Conservation (phyloP, 2,888 invertebrate species). For the Melipona bicolor region DNA sequence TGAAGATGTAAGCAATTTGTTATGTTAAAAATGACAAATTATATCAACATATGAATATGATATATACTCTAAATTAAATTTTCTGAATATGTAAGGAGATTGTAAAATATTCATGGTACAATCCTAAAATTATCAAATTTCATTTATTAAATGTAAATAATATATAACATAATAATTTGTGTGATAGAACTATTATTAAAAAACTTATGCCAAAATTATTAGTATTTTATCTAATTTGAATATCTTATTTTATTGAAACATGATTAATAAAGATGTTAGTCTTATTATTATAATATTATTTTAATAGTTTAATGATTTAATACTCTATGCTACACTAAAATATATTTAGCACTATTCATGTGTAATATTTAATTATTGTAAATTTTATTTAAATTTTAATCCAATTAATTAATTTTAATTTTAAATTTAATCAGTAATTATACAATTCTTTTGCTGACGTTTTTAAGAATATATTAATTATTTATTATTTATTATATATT, state of each 20-base stretch:
- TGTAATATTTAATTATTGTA: not conserved
- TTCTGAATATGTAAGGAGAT: conserved; percentile 24
- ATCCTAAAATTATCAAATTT: conserved; percentile 31
- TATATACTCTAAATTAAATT: not conserved
- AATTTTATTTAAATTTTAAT: conserved; percentile 55
- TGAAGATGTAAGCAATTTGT: conserved; percentile 92
- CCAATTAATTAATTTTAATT: too few species aligned
- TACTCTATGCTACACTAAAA: not conserved
- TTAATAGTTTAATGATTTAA: conserved; percentile 52
- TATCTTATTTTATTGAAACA: conserved; percentile 69
- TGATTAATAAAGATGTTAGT: conserved; percentile 65
- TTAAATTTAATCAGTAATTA: conserved; percentile 62
- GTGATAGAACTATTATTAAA: conserved; percentile 11
- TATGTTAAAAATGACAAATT: conserved; percentile 18
- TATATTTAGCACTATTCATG: conserved; percentile 24
- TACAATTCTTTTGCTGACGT: conserved; percentile 49
- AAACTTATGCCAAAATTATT: conserved; percentile 46
- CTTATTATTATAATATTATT: too few species aligned
- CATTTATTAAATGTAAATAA: conserved; percentile 26
- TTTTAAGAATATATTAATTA: not conserved
- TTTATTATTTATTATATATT: not conserved
- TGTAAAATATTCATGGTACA: conserved; percentile 49
- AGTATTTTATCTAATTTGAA: conserved; percentile 59
- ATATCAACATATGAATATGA: not conserved
- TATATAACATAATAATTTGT: conserved; percentile 37